phyloP scores from a whole-genome alignment of 2,113 vertebrate species.

The Rostratula benghalensis region DNA sequence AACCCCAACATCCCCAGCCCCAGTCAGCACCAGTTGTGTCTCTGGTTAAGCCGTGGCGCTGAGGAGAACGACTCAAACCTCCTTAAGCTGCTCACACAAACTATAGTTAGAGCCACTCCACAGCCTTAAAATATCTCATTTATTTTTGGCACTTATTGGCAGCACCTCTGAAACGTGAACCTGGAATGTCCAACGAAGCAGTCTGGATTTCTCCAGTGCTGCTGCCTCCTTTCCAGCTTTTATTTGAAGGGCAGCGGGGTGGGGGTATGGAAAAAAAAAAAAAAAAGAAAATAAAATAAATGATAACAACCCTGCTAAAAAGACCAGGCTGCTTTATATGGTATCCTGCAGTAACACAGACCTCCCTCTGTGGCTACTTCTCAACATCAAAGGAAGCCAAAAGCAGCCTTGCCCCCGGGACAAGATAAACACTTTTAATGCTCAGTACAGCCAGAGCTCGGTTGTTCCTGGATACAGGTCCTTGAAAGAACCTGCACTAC shows the following conservation, averaged over 20 bases:
- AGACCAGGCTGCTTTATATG: not conserved
- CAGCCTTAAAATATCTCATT: not conserved
- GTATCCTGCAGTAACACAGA: not conserved
- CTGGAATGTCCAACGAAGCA: not conserved
- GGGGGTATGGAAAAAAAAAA: not conserved
- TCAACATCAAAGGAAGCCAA: not conserved
- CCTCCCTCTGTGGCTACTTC: not conserved
- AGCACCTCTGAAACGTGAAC: not conserved
- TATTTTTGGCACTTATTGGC: not conserved
- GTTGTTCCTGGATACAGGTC: not conserved
- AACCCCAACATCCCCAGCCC: not conserved
- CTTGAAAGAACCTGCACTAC: accelerated
- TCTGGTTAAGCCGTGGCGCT: not conserved
- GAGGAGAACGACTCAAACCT: not conserved
- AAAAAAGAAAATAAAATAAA: not conserved
- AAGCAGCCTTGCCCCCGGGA: not conserved
- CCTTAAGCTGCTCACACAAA: not conserved
- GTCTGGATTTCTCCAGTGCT: not conserved
- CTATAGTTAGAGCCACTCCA: not conserved
- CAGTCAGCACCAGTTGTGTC: not conserved
- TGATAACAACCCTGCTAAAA: not conserved
- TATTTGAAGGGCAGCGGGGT: not conserved
- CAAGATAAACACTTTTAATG: not conserved
- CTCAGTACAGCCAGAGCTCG: not conserved
- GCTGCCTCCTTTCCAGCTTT: not conserved